Percentiles rank a stretch among this genome's conserved stretches.
Evolutionary conservation across 2,888 invertebrate genomes (phyloP).

Genomic region (Dryadula phaetusa): DNA sequence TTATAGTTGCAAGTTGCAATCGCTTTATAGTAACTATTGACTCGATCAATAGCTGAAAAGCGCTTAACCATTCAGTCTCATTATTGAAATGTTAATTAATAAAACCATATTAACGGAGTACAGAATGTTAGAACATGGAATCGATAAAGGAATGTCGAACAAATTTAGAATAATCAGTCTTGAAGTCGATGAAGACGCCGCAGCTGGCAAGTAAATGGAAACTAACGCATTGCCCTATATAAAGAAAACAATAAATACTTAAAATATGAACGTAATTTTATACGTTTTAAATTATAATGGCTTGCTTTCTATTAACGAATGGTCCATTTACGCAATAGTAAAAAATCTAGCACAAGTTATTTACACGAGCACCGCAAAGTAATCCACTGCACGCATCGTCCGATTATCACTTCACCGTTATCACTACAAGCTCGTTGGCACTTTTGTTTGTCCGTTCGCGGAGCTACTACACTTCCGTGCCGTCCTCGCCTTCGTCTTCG

Average conservation of each 20-base stretch:
- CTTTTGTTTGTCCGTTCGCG: slow-evolving; percentile 47
- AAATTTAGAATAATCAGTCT: slow-evolving; percentile 83
- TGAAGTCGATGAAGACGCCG: slow-evolving; percentile 69
- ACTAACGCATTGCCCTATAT: slow-evolving; percentile 56
- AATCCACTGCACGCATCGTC: slow-evolving; percentile 56
- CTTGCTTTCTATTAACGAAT: slow-evolving; percentile 60
- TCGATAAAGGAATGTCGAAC: slow-evolving; percentile 69
- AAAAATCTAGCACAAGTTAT: slow-evolving; percentile 82
- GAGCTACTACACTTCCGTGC: slow-evolving; percentile 91
- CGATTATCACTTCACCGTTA: slow-evolving; percentile 59
- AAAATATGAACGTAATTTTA: slow-evolving; percentile 62
- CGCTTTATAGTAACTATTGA: slow-evolving; percentile 74
- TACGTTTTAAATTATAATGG: slow-evolving; percentile 49
- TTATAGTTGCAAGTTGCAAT: slow-evolving; percentile 44
- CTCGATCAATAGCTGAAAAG: slow-evolving; percentile 74
- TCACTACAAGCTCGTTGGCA: slow-evolving; percentile 80
- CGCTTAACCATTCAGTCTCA: slow-evolving; percentile 67
- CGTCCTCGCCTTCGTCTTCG: slow-evolving; percentile 95
- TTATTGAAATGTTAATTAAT: slow-evolving; percentile 43
- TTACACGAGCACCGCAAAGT: slow-evolving; percentile 81
- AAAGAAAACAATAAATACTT: slow-evolving; percentile 73
- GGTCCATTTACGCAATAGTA: slow-evolving; percentile 80
- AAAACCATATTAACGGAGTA: slow-evolving; percentile 28
- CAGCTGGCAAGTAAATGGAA: slow-evolving; percentile 57
- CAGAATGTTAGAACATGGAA: slow-evolving; percentile 39